These are phyloP conservation scores for Microhierax caerulescens DNA, from an alignment of 2,797 vertebrate genomes.

Conservation along the genomic window DNA sequence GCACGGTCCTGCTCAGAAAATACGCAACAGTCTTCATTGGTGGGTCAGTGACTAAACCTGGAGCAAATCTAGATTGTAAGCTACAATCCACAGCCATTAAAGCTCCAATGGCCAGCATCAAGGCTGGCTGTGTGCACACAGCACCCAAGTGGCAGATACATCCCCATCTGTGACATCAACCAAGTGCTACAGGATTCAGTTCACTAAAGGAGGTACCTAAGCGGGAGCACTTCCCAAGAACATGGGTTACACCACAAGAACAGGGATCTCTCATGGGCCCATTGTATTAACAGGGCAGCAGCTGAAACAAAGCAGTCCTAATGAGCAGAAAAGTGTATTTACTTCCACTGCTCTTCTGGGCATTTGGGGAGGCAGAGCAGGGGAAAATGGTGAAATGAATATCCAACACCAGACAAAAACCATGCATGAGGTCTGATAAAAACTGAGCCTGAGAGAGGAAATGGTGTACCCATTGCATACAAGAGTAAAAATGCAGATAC, in stretches of 20 bases:
- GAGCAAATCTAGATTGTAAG: neutral
- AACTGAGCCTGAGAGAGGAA: neutral
- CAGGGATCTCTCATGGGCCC: neutral
- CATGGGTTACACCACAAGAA: neutral
- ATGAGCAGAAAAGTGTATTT: neutral
- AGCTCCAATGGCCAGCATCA: neutral
- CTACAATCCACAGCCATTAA: neutral
- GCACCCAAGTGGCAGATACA: neutral
- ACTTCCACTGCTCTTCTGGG: neutral
- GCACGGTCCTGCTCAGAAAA: neutral
- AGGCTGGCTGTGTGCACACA: neutral
- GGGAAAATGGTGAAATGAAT: neutral
- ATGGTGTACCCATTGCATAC: rapidly evolving
- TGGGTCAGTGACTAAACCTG: neutral
- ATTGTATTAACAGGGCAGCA: neutral
- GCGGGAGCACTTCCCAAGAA: neutral
- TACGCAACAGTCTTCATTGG: rapidly evolving
- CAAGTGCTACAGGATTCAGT: neutral
- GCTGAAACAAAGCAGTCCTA: neutral
- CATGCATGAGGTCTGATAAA: neutral
- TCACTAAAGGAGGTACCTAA: neutral
- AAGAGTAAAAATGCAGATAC: neutral
- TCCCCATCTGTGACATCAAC: rapidly evolving
- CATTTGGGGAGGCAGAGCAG: neutral
- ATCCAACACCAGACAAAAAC: neutral